Evolutionary conservation across 23 tunicate genomes (phyloP).

Genomic region (Ascidia mentula): DNA sequence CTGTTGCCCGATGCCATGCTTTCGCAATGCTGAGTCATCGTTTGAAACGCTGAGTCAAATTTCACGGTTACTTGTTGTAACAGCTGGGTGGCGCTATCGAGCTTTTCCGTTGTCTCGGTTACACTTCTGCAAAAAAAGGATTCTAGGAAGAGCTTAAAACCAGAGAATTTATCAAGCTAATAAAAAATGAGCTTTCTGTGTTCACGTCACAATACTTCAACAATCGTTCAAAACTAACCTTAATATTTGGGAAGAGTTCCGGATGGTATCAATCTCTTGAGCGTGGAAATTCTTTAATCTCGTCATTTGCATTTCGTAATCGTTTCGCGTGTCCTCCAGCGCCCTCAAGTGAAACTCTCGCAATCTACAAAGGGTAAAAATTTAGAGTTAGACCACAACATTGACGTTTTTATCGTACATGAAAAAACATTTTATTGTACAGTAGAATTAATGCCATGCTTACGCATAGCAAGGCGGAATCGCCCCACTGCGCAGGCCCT

Average conservation of each 20-base stretch:
- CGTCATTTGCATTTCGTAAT: slow-evolving; percentile 33
- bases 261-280: slow-evolving; percentile 58
- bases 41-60: slow-evolving; percentile 58
- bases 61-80: slow-evolving; percentile 54
- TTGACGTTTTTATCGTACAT: neutral
- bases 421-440: neutral
- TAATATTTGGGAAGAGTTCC: slow-evolving; percentile 23
- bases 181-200: too few relatives aligned
- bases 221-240: neutral
- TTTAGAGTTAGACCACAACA: too few relatives aligned
- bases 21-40: slow-evolving; percentile 59
- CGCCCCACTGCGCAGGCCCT: too few relatives aligned
- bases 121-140: slow-evolving; percentile 32
- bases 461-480: too few relatives aligned
- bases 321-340: slow-evolving; percentile 63
- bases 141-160: too few relatives aligned
- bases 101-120: slow-evolving; percentile 53
- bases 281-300: slow-evolving; percentile 42
- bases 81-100: slow-evolving; percentile 50
- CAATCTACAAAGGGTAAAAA: slow-evolving; percentile 26
- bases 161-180: too few relatives aligned
- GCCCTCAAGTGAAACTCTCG: slow-evolving; percentile 64
- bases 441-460: too few relatives aligned
- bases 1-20: slow-evolving; percentile 40
- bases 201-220: too few relatives aligned